Percentiles rank a stretch among this genome's conserved stretches.
phyloP scores from a whole-genome alignment of 2,113 vertebrate species.

The Caretta caretta region DNA sequence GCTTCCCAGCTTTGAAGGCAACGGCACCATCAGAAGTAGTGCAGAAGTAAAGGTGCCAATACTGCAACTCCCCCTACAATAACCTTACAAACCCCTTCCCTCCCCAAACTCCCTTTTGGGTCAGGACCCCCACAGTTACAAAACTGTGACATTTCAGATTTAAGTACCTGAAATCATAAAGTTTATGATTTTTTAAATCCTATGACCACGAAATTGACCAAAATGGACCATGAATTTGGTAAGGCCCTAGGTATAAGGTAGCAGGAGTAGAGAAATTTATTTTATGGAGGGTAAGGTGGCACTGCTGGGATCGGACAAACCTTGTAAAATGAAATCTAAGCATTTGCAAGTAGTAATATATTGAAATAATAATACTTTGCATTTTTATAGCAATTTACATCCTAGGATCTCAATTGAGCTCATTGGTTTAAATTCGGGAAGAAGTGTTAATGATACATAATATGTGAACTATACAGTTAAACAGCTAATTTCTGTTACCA shows the following conservation, averaged over 20 bases:
- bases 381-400: background rate
- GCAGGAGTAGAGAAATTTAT: background rate
- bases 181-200: too few relatives aligned
- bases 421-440: background rate
- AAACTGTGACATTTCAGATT: too few relatives aligned
- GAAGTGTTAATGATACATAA: background rate
- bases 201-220: too few relatives aligned
- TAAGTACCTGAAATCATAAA: too few relatives aligned
- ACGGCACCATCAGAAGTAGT: too few relatives aligned
- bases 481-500: background rate
- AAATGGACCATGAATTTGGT: too few relatives aligned
- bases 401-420: background rate
- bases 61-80: too few relatives aligned
- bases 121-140: too few relatives aligned
- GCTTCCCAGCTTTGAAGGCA: too few relatives aligned
- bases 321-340: slow-evolving; percentile 20
- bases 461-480: background rate
- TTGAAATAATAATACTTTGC: background rate
- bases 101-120: too few relatives aligned
- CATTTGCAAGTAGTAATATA: background rate
- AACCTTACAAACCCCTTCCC: too few relatives aligned
- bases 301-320: background rate
- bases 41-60: too few relatives aligned
- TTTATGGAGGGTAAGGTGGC: background rate
- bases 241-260: background rate